Evolutionary conservation across 2,113 vertebrate genomes (phyloP).

Genomic region (Tautogolabrus adspersus): DNA sequence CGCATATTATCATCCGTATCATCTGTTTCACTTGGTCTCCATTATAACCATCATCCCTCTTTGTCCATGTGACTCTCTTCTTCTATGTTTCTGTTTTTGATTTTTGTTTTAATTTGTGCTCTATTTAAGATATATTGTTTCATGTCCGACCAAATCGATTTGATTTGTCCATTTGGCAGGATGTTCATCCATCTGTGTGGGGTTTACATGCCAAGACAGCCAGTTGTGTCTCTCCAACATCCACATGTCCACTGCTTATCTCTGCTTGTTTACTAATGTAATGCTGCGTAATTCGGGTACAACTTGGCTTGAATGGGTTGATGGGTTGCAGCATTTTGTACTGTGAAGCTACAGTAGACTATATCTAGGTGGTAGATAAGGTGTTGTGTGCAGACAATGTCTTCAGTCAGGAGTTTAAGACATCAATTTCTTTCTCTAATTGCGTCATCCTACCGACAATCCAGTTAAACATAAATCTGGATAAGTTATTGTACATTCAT

Average conservation of each 20-base stretch:
- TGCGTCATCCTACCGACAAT: constrained; percentile 33
- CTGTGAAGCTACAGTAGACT: constrained; percentile 14
- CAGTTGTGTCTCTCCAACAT: constrained; percentile 36
- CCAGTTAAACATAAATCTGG: constrained; percentile 35
- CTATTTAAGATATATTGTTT: constrained; percentile 42
- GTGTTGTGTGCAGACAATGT: not conserved
- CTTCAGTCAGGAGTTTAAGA: constrained; percentile 23
- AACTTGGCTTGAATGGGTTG: constrained; percentile 35
- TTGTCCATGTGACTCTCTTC: not conserved
- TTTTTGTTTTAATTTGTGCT: not conserved
- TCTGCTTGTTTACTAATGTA: constrained; percentile 45
- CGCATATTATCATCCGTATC: constrained; percentile 65
- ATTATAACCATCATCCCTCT: not conserved
- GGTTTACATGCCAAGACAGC: constrained; percentile 65
- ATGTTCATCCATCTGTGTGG: constrained; percentile 66
- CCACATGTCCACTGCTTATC: constrained; percentile 50
- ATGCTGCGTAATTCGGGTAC: constrained; percentile 44
- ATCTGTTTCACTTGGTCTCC: constrained; percentile 45
- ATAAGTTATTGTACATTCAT: constrained; percentile 30
- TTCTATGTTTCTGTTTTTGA: not conserved
- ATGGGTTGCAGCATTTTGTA: constrained; percentile 18
- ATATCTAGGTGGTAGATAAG: constrained; percentile 29
- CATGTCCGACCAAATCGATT: constrained; percentile 57
- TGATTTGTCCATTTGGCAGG: constrained; percentile 33
- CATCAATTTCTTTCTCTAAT: constrained; percentile 35